These are phyloP conservation scores for Microctenopoma lineatum DNA, from an alignment of 2,797 vertebrate species.

Conservation along the genomic window DNA sequence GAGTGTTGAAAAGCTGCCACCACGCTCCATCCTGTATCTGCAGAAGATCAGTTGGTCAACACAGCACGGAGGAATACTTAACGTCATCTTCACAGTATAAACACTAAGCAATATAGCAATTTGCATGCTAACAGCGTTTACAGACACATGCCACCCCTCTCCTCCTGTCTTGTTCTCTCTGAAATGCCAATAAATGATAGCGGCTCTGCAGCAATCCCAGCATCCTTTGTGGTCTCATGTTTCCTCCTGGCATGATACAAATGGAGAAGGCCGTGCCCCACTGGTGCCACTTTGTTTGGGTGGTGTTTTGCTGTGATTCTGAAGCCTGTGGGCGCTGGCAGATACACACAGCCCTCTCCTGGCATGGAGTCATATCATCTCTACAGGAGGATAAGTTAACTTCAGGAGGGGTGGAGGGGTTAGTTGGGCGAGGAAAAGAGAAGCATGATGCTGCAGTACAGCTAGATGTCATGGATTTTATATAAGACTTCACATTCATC, in stretches of 20 bases:
- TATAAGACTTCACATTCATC: not conserved
- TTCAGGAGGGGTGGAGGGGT: slow-evolving; percentile 16
- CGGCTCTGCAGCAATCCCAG: slow-evolving; percentile 46
- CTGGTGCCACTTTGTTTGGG: slow-evolving; percentile 54
- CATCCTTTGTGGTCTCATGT: slow-evolving; percentile 51
- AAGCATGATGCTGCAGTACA: slow-evolving; percentile 19
- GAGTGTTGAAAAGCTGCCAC: not conserved
- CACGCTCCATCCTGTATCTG: not conserved
- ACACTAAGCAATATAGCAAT: slow-evolving; percentile 28
- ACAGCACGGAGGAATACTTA: slow-evolving; percentile 28
- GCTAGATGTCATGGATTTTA: not conserved
- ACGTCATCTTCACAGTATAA: slow-evolving; percentile 22
- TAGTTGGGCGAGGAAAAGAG: slow-evolving; percentile 4
- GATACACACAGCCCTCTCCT: slow-evolving; percentile 53
- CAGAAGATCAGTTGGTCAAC: slow-evolving; percentile 3
- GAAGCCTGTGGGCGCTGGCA: slow-evolving; percentile 59
- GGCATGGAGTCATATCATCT: slow-evolving; percentile 46
- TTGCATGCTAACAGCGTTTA: slow-evolving; percentile 45
- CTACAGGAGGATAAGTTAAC: slow-evolving; percentile 57
- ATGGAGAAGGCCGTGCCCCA: slow-evolving; percentile 48
- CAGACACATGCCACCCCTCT: not conserved
- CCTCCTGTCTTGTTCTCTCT: slow-evolving; percentile 3
- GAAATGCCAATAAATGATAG: slow-evolving; percentile 52
- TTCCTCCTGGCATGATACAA: slow-evolving; percentile 57
- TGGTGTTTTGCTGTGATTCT: slow-evolving; percentile 56